Conservation (phyloP, 2,113 vertebrate genomes). For the Calyptommatus sinebrachiatus region DNA sequence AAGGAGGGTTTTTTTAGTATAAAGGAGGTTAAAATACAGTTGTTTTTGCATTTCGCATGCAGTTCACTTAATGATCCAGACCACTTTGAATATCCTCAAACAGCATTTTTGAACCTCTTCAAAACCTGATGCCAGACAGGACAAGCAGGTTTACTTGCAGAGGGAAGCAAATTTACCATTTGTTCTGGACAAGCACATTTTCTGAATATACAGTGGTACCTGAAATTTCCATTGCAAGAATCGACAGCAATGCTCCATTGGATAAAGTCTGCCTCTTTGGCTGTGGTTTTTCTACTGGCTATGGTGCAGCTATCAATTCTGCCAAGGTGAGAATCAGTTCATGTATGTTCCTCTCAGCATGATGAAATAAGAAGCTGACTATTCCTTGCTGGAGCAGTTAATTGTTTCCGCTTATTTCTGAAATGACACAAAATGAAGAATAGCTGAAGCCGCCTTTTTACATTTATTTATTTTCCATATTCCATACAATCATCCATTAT, state of each 20-base stretch:
- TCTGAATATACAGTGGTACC: constrained; percentile 82
- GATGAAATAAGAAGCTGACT: not conserved
- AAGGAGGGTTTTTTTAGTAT: too few relatives aligned
- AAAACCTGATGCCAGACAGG: constrained; percentile 58
- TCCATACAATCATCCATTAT: too few relatives aligned
- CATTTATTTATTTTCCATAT: too few relatives aligned
- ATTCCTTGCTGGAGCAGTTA: not conserved
- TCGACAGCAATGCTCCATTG: constrained; percentile 75
- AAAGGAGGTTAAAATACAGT: too few relatives aligned
- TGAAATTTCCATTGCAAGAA: constrained; percentile 71
- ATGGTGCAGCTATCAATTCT: constrained; percentile 80
- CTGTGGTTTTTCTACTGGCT: constrained; percentile 81
- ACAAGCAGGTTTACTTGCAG: constrained; percentile 78
- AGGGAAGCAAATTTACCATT: constrained; percentile 77
- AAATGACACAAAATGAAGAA: too few relatives aligned
- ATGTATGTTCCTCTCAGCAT: accelerated
- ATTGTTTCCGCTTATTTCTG: too few relatives aligned
- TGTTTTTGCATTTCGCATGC: not conserved
- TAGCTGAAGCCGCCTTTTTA: too few relatives aligned
- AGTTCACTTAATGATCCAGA: not conserved
- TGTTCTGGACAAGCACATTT: constrained; percentile 80
- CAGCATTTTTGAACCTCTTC: not conserved
- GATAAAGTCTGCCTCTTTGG: constrained; percentile 80
- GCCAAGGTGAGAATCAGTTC: constrained; percentile 70
- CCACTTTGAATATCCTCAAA: not conserved